Evolutionary conservation across 2,113 vertebrate genomes (phyloP).

Genomic region (Sylvietta virens): DNA sequence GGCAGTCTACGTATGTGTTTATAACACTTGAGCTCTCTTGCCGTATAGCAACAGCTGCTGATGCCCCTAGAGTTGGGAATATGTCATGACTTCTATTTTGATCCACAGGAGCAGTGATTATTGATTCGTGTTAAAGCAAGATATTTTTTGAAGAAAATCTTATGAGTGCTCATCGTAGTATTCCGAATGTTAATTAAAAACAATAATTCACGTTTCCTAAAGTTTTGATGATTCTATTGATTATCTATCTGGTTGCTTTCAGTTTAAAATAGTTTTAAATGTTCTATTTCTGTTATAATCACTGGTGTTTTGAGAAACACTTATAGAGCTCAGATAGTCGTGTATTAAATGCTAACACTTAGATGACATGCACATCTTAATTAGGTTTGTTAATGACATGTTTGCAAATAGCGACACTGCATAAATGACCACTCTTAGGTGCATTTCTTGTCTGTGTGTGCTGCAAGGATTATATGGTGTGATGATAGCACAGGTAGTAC

Average conservation of each 20-base stretch:
- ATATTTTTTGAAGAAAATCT: neutral
- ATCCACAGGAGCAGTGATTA: neutral
- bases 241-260: neutral
- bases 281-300: neutral
- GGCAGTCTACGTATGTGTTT: neutral
- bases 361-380: neutral
- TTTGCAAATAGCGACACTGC: neutral
- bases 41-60: slow-evolving; percentile 45
- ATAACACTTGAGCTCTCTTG: neutral
- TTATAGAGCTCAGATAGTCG: neutral
- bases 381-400: neutral
- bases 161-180: rapidly evolving
- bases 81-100: slow-evolving; percentile 29
- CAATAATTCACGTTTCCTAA: neutral
- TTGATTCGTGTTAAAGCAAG: neutral
- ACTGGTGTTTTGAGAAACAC: neutral
- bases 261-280: neutral
- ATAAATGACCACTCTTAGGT: neutral
- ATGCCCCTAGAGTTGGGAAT: slow-evolving; percentile 45
- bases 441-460: neutral
- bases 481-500: neutral
- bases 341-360: neutral
- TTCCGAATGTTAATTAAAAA: neutral
- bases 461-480: neutral
- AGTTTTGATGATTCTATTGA: neutral